Evolutionary conservation across 2,888 invertebrate species (phyloP).

Genomic region (Synergus laeviventris): DNA sequence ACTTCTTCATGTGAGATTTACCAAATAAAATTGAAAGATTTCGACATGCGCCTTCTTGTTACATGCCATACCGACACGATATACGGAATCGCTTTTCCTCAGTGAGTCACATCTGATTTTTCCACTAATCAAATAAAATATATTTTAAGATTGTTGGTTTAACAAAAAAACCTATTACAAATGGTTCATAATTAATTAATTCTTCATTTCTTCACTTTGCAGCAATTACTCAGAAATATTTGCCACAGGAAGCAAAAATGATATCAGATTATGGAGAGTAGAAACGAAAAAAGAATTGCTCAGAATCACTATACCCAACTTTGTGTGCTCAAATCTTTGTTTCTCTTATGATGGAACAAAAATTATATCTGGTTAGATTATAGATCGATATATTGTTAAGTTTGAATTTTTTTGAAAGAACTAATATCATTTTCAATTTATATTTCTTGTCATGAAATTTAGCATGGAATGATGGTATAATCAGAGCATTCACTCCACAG

Average conservation of each 20-base stretch:
- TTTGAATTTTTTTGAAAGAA: neutral
- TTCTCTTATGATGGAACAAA: conserved; percentile 89
- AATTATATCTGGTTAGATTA: conserved; percentile 83
- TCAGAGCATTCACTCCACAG: conserved; percentile 89
- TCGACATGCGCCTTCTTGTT: conserved; percentile 83
- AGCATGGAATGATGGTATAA: conserved; percentile 90
- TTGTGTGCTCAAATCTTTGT: conserved; percentile 87
- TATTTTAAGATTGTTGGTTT: neutral
- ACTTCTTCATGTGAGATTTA: conserved; percentile 90
- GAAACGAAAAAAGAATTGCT: conserved; percentile 87
- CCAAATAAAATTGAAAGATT: conserved; percentile 82
- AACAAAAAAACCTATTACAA: neutral
- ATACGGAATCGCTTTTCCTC: conserved; percentile 89
- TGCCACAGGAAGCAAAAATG: conserved; percentile 90
- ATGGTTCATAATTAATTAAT: neutral
- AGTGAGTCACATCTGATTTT: conserved; percentile 78
- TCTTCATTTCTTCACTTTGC: conserved; percentile 54
- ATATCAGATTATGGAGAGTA: conserved; percentile 91
- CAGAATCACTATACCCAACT: conserved; percentile 91
- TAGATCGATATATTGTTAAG: neutral
- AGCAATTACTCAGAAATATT: conserved; percentile 90
- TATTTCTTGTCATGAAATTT: conserved; percentile 39
- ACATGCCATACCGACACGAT: conserved; percentile 91
- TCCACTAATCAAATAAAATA: neutral
- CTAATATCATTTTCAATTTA: neutral